phyloP scores from a whole-genome alignment of 2,113 vertebrate genomes.

The zebrafish (Danio rerio) region DNA sequence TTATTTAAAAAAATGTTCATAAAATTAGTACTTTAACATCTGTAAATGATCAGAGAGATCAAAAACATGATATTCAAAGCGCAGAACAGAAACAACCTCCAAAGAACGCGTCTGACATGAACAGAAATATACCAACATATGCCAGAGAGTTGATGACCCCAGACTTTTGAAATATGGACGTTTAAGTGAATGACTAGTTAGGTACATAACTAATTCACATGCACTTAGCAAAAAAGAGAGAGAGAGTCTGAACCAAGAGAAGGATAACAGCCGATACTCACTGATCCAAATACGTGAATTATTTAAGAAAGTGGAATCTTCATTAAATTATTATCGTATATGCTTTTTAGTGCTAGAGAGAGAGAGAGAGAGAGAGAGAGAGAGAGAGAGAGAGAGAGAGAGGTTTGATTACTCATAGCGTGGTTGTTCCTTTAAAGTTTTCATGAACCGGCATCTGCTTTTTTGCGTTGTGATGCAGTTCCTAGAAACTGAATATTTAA shows the following conservation, averaged over 20 bases:
- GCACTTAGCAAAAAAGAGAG: slow-evolving; percentile 25
- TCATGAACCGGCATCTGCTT: too few species aligned
- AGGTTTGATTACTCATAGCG: slow-evolving; percentile 13
- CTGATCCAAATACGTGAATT: slow-evolving; percentile 42
- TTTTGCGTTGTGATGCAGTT: too few species aligned
- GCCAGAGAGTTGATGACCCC: background rate
- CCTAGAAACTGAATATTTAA: too few species aligned
- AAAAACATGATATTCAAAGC: background rate
- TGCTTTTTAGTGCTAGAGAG: background rate
- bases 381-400: slow-evolving; percentile 13
- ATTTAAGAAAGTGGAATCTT: slow-evolving; percentile 47
- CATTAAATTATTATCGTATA: slow-evolving; percentile 48
- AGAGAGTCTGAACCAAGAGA: slow-evolving; percentile 14
- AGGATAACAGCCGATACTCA: slow-evolving; percentile 13
- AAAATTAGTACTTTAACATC: background rate
- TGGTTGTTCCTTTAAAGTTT: background rate
- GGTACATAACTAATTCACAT: slow-evolving; percentile 28
- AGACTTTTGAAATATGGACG: slow-evolving; percentile 6
- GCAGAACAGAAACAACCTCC: background rate
- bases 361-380: background rate
- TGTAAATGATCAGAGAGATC: background rate
- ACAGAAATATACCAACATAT: slow-evolving; percentile 4
- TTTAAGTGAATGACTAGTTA: slow-evolving; percentile 18
- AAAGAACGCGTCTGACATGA: background rate
- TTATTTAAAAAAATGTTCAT: background rate